Base-by-base conservation (phyloP, 1,140 invertebrate species). In the Drosophila malerkotliana region DNA sequence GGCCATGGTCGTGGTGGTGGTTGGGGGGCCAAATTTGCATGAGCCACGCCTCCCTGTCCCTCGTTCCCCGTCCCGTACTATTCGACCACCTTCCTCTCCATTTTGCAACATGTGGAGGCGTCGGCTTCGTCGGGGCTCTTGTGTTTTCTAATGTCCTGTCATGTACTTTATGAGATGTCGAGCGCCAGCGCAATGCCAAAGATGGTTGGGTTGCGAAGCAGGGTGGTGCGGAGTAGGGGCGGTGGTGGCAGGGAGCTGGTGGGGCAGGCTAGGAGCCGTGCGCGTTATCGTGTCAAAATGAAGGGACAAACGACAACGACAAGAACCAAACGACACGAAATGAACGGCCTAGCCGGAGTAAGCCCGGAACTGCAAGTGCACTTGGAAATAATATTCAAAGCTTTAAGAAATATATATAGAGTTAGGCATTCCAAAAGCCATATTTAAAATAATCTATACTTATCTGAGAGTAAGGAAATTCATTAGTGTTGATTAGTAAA, bases 131-230 rank as follows among this genome's bases (percentile, higher is more conserved):
- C 72, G 77, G 57, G 79, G 56, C 80, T 72, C 66, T 73, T 87
- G 60, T 82, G 72, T 88, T 88, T 89, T 82, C 87, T 90, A 83
- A 83, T 90, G 87, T 89, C 85, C 84, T 89, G 84, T 89, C 84
- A 89, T 89, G 84, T 90, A 90, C 81, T 90, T 90, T 85, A 90
- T 90, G 85, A 90, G 83, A 89, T 88, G 83, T 88, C 83, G 83
- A 88, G 84, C 82, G 62, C 74, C 83, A 88, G 83, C 82, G 78
- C 82, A 82, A 75, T 88, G 83, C 83, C 83, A 87, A 87, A 87
- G 82, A 87, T 88, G 83, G 75, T 76, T 68, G 61, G 54, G 48
- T 64, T 26, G 39, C 48, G 44, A 10, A 6, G 4, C 21, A 32
- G 30, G 8, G 14, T 9, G 14, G 32, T 0, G 9, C 3, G n/a